Conservation (phyloP, 2,113 vertebrate genomes). For the Thunnus maccoyii region DNA sequence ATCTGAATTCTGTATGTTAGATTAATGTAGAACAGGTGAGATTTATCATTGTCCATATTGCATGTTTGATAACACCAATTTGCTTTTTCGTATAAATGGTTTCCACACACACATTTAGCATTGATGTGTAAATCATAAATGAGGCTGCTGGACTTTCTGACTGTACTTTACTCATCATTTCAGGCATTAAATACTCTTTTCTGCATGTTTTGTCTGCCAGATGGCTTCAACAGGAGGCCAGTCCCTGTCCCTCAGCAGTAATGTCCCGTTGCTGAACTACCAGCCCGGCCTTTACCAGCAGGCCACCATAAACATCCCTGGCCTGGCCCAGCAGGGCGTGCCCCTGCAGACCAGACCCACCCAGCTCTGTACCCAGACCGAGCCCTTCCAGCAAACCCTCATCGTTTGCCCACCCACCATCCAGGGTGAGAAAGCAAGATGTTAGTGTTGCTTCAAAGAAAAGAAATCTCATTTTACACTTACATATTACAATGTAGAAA, state of each 20-base stretch:
- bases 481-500: too few species aligned
- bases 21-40: not conserved
- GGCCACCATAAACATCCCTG: constrained; percentile 94
- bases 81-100: too few species aligned
- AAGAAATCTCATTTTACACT: not conserved
- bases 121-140: too few species aligned
- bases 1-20: too few species aligned
- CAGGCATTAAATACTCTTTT: not conserved
- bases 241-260: constrained; percentile 94
- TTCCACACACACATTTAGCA: too few species aligned
- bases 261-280: constrained; percentile 94
- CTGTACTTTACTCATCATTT: not conserved
- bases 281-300: constrained; percentile 96
- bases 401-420: constrained; percentile 98
- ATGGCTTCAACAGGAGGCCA: constrained; percentile 91
- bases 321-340: constrained; percentile 93
- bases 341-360: constrained; percentile 93
- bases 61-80: too few species aligned
- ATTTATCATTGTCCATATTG: not conserved
- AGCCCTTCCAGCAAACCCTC: constrained; percentile 98
- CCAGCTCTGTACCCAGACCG: constrained; percentile 94
- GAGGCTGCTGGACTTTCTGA: not conserved
- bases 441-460: not conserved
- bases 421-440: constrained; percentile 87
- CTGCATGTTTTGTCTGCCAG: constrained; percentile 59